A percentile compares a stretch with the other conserved stretches of the same genome.
Conservation (phyloP, 1,140 invertebrate genomes). For the Aphidius ervi region DNA sequence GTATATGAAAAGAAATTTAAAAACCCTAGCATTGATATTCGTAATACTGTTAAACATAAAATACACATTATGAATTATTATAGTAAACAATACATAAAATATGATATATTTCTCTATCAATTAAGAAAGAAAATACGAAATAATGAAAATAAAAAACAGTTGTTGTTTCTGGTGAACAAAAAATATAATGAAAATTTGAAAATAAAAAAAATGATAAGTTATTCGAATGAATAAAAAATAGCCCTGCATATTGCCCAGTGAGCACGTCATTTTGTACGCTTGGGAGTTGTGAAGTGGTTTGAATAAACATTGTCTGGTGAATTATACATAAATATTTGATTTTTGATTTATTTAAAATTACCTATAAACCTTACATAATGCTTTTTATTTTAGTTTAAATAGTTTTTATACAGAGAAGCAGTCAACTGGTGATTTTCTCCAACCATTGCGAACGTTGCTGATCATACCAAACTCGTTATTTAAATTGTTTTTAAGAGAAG, state of each 20-base stretch:
- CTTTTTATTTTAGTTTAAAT: too few species aligned
- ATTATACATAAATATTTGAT: constrained; percentile 48
- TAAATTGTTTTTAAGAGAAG: too few species aligned
- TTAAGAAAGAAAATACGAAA: constrained; percentile 47
- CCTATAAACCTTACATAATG: not conserved
- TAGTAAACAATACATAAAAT: constrained; percentile 55
- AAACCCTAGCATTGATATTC: constrained; percentile 53
- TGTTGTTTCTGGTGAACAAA: constrained; percentile 43
- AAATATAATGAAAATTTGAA: constrained; percentile 22
- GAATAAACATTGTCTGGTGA: constrained; percentile 70
- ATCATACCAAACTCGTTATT: too few species aligned
- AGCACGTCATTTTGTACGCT: constrained; percentile 59
- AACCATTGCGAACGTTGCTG: too few species aligned
- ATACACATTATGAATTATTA: constrained; percentile 53
- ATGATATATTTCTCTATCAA: constrained; percentile 56
- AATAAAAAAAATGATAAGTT: constrained; percentile 30
- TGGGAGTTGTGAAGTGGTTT: constrained; percentile 65
- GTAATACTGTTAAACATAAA: constrained; percentile 56
- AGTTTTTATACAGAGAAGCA: too few species aligned
- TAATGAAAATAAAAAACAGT: constrained; percentile 37
- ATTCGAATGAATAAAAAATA: constrained; percentile 45
- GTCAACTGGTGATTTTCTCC: too few species aligned
- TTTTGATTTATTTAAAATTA: constrained; percentile 36
- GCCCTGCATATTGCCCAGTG: constrained; percentile 57
- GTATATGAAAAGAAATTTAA: constrained; percentile 26